Evolutionary conservation across 2,113 vertebrate species (phyloP).

Genomic region (Dicrurus megarhynchus): DNA sequence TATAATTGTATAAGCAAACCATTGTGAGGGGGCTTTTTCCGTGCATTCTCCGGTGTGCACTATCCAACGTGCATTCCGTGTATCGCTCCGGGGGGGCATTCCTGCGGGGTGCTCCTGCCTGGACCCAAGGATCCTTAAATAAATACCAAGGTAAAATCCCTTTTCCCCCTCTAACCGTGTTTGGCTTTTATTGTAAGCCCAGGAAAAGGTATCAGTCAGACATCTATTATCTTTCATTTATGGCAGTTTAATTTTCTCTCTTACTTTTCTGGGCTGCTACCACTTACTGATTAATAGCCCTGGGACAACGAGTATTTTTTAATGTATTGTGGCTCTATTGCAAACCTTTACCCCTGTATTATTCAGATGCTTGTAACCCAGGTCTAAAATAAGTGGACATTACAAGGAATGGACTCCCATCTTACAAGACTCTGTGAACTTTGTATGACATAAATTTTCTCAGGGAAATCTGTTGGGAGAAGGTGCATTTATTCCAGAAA

Average conservation of each 20-base stretch:
- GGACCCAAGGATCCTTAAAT: too few relatives aligned
- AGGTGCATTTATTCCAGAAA: not conserved
- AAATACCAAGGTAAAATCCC: too few relatives aligned
- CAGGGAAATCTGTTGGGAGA: not conserved
- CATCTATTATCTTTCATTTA: constrained; percentile 36
- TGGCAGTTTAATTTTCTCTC: constrained; percentile 38
- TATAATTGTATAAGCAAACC: too few relatives aligned
- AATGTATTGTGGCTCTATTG: not conserved
- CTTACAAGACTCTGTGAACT: not conserved
- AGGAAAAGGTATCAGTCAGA: too few relatives aligned
- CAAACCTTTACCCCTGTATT: not conserved
- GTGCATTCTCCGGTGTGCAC: too few relatives aligned
- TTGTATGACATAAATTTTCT: not conserved
- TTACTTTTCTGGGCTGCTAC: not conserved
- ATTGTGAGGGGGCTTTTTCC: too few relatives aligned
- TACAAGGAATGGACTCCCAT: not conserved
- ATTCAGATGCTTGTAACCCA: not conserved
- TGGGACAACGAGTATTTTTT: not conserved
- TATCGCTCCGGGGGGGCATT: too few relatives aligned
- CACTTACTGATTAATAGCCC: not conserved
- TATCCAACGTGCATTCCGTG: too few relatives aligned
- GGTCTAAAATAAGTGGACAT: not conserved
- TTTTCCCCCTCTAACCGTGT: too few relatives aligned
- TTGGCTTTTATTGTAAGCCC: too few relatives aligned
- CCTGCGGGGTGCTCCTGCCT: too few relatives aligned